Evolutionary conservation across 2,888 invertebrate genomes (phyloP).

Genomic region (Euzophera pinguis): DNA sequence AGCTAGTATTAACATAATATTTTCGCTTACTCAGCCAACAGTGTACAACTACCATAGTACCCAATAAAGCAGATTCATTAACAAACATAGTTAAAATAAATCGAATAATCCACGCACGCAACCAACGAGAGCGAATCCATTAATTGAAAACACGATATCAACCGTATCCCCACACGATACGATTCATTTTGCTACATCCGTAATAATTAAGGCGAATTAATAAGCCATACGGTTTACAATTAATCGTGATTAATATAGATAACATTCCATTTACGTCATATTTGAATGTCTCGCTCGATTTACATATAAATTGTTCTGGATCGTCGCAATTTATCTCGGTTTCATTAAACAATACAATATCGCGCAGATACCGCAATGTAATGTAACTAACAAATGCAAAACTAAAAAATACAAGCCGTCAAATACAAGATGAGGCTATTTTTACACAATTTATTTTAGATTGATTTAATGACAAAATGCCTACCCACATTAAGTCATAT

Average conservation of each 20-base stretch:
- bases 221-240: constrained; percentile 1
- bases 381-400: too few species aligned
- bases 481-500: too few species aligned
- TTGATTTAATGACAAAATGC: too few species aligned
- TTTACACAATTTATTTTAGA: too few species aligned
- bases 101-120: constrained; percentile 20
- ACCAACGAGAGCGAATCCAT: constrained; percentile 18
- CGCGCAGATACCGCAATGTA: too few species aligned
- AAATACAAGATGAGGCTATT: too few species aligned
- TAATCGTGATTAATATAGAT: not conserved
- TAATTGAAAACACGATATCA: constrained; percentile 2
- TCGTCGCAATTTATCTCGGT: not conserved
- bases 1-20: too few species aligned
- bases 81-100: constrained; percentile 19
- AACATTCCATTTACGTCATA: constrained; percentile 2
- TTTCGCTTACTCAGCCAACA: too few species aligned
- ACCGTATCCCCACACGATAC: constrained; percentile 14
- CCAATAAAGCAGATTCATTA: constrained; percentile 17
- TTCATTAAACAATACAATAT: too few species aligned
- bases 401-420: too few species aligned
- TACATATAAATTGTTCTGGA: not conserved
- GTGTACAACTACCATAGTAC: too few species aligned
- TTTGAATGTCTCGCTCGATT: not conserved
- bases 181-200: constrained; percentile 11
- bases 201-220: constrained; percentile 6